Evolutionary conservation across 1,140 invertebrate species (phyloP), one percentile per base, ranked within the genome.

Genomic region (Drosophila quadrilineata): DNA sequence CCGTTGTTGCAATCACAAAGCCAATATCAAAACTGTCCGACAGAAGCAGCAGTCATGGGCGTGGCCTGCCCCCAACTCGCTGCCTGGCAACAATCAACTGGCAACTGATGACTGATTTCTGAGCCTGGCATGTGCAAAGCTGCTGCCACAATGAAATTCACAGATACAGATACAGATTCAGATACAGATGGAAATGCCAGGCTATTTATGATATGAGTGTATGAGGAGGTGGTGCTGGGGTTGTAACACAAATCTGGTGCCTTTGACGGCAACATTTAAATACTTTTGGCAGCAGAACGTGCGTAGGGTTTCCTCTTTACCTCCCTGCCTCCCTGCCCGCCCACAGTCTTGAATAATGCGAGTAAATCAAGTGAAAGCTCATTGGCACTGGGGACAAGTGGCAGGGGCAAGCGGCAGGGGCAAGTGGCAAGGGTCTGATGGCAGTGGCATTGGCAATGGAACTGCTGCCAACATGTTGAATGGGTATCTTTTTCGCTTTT

Each of bases 191-290:
- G 29, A 60, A 66, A 46, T 59, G 62, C 50, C 16, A 24, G 38
- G 33, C 17, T 46, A 14, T 48, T 38, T 48, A 45, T 22, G 22
- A 14, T n/a, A 43, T 22, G 24, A 43, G 19, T 21, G n/a, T 22
- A 19, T 19, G 17, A 9, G 9, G 4, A 4, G 0, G 0, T 3
- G 3, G 9, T 6, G 14, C 2, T 3, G 1, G 12, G 6, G 12
- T 14, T 9, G 24, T 6, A 6, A 40, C 43, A 48, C 10, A 76
- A 84, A 76, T 75, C 72, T 62, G 33, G 46, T 72, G 72, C 68
- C 76, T 72, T 72, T 76, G 68, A 73, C 50, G 69, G 73, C 69
- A 70, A 40, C 73, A 82, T 82, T 82, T 84, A 82, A 84, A 82
- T 84, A 80, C 76, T 84, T 80, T 84, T 84, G 69, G 66, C 72